phyloP scores from a whole-genome alignment of 2,797 vertebrate genomes.

The Pogoniulus pusillus region DNA sequence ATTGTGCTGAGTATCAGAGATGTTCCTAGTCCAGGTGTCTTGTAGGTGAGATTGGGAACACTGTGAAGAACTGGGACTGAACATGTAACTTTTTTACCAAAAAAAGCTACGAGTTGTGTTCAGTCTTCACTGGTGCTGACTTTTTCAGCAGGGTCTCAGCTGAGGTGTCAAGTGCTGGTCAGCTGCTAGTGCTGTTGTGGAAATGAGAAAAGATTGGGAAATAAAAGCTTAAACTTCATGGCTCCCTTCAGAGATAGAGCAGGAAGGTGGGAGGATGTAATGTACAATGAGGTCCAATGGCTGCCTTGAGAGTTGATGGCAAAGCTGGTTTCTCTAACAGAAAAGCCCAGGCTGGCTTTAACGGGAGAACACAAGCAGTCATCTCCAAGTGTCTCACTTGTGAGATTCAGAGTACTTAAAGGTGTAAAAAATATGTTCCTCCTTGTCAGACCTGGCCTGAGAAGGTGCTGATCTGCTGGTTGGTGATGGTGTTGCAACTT shows the following conservation, averaged over 20 bases:
- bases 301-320: fast-evolving
- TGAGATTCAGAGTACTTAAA: neutral
- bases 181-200: neutral
- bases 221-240: neutral
- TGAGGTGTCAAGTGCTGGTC: neutral
- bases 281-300: fast-evolving
- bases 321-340: neutral
- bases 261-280: neutral
- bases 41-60: neutral
- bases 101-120: neutral
- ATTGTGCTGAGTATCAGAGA: neutral
- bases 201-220: neutral
- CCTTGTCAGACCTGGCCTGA: neutral
- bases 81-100: neutral
- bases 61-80: neutral
- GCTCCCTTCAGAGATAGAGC: neutral
- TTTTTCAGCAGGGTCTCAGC: neutral
- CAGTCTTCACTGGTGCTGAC: neutral
- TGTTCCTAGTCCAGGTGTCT: neutral
- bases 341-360: fast-evolving
- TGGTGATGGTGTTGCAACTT: neutral
- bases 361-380: neutral
- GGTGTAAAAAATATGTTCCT: neutral
- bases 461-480: neutral
- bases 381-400: neutral